phyloP scores from a whole-genome alignment of 2,888 invertebrate species.

The Perizoma flavofasciatum region DNA sequence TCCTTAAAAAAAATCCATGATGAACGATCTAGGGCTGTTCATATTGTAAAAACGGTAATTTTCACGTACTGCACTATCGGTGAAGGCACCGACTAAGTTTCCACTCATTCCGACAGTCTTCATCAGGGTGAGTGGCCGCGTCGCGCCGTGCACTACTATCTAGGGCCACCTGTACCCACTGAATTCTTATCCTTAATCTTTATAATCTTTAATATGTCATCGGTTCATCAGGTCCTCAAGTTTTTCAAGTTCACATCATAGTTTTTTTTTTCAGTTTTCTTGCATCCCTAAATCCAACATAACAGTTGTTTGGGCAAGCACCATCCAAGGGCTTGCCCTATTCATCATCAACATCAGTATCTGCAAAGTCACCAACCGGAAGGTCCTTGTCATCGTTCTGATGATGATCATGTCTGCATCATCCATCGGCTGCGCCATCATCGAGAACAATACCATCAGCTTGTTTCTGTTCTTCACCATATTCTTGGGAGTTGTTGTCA shows the following conservation, averaged over 20 bases:
- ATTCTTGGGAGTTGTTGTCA: conserved; percentile 56
- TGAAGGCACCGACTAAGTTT: too few relatives aligned
- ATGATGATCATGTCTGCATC: conserved; percentile 36
- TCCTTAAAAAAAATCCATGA: too few relatives aligned
- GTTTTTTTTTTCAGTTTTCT: conserved; percentile 7
- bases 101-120: too few relatives aligned
- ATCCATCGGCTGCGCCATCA: conserved; percentile 38
- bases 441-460: conserved; percentile 39
- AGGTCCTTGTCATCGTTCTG: conserved; percentile 40
- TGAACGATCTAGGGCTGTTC: too few relatives aligned
- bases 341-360: conserved; percentile 39
- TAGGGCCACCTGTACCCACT: too few relatives aligned
- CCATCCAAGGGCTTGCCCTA: conserved; percentile 37
- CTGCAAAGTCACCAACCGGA: conserved; percentile 42
- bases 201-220: too few relatives aligned
- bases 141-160: too few relatives aligned
- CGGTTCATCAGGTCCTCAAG: too few relatives aligned
- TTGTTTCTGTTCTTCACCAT: conserved; percentile 60
- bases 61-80: too few relatives aligned
- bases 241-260: not conserved
- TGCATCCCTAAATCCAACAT: conserved; percentile 14
- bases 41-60: too few relatives aligned
- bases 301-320: conserved; percentile 34
- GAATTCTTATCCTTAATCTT: too few relatives aligned
- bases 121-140: too few relatives aligned